Conservation (phyloP, 2,888 invertebrate species). For the Acleris literana region DNA sequence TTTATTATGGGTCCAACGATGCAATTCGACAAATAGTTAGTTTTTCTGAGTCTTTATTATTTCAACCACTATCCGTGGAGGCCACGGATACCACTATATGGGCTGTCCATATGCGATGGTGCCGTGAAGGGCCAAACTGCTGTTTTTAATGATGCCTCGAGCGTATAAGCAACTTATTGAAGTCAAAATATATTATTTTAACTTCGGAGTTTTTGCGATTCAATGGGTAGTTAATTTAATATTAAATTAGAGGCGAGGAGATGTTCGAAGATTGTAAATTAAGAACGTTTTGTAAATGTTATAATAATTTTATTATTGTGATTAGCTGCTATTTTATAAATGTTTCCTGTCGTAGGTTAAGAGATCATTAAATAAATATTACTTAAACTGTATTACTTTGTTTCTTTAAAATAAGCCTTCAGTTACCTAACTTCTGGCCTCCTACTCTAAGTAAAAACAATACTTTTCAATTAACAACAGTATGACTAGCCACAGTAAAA, state of each 20-base stretch:
- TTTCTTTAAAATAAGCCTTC: constrained; percentile 3
- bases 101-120: not conserved
- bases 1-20: not conserved
- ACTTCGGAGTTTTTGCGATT: constrained; percentile 20
- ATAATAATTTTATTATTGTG: constrained; percentile 76
- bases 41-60: not conserved
- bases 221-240: constrained; percentile 35
- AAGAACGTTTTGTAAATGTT: constrained; percentile 71
- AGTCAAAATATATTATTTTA: constrained; percentile 36
- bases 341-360: constrained; percentile 79
- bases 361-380: constrained; percentile 77
- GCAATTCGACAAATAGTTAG: not conserved
- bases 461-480: not conserved
- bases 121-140: constrained; percentile 2
- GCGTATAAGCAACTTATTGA: not conserved
- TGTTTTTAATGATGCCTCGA: constrained; percentile 15
- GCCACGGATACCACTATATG: too few relatives aligned
- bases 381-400: constrained; percentile 51
- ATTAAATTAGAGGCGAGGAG: constrained; percentile 53
- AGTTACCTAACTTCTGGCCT: too few relatives aligned
- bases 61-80: not conserved
- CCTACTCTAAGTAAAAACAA: not conserved
- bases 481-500: too few relatives aligned
- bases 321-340: constrained; percentile 79
- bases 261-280: constrained; percentile 53